Evolutionary conservation across 2,113 vertebrate species (phyloP).

Genomic region (Cygnus buccinator): DNA sequence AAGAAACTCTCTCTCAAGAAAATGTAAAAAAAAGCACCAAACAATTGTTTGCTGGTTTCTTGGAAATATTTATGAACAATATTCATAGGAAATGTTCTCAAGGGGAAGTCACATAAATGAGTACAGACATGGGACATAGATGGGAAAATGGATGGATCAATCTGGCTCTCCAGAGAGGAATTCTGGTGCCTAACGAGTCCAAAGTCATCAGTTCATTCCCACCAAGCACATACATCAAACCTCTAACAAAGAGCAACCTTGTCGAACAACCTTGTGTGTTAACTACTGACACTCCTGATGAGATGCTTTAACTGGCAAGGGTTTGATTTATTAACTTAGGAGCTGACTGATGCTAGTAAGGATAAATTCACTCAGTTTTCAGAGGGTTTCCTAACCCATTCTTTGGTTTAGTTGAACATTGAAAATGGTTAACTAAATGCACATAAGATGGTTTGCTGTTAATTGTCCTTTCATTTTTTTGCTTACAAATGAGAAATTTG

Average conservation of each 20-base stretch:
- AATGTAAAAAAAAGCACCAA: background rate
- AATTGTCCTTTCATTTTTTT: background rate
- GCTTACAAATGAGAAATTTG: background rate
- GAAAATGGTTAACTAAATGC: background rate
- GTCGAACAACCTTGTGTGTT: background rate
- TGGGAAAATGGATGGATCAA: background rate
- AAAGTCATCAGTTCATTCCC: constrained; percentile 27
- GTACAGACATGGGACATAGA: background rate
- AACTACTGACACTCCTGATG: constrained; percentile 4
- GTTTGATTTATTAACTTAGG: constrained; percentile 22
- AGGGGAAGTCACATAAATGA: background rate
- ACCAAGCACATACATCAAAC: background rate
- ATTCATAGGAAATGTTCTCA: constrained; percentile 33
- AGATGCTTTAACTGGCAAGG: constrained; percentile 48
- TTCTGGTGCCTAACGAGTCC: background rate
- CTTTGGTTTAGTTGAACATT: background rate
- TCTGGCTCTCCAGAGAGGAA: background rate
- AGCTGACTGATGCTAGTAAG: background rate
- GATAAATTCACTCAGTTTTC: background rate
- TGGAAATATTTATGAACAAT: constrained; percentile 36
- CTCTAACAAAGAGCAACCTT: background rate
- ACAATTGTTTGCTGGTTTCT: constrained; percentile 45
- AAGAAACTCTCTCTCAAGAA: background rate
- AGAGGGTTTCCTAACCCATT: background rate
- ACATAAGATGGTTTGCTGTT: background rate